Percentiles rank a stretch among this genome's conserved stretches.
Evolutionary conservation across 2,113 vertebrate genomes (phyloP).

Genomic region (Trichechus manatus): DNA sequence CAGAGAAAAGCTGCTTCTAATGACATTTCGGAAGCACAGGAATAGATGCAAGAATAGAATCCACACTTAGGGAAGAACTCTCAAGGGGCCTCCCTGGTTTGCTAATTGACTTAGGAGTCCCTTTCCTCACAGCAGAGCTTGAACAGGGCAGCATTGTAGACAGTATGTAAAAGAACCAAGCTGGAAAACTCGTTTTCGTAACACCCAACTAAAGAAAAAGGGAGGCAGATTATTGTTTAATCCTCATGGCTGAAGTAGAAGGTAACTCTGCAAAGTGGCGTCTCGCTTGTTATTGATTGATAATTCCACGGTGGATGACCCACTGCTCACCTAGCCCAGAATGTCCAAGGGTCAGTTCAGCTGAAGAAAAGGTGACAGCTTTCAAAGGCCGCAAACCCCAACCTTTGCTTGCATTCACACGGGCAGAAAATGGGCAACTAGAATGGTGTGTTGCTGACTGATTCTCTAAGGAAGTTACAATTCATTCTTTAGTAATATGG

Average conservation of each 20-base stretch:
- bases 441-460: background rate
- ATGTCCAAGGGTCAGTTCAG: conserved; percentile 66
- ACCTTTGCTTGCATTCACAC: background rate
- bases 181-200: background rate
- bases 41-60: background rate
- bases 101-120: background rate
- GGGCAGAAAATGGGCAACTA: background rate
- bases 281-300: conserved; percentile 45
- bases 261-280: background rate
- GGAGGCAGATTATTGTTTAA: background rate
- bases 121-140: background rate
- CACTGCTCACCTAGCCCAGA: background rate
- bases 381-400: conserved; percentile 14
- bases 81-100: background rate
- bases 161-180: background rate
- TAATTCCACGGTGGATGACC: conserved; percentile 49
- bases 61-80: background rate
- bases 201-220: background rate
- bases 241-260: conserved; percentile 49
- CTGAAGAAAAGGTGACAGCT: background rate
- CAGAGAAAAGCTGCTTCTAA: background rate
- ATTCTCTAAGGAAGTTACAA: background rate
- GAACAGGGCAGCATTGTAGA: background rate
- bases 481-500: background rate
- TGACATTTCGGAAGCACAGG: background rate